Base-by-base conservation (phyloP, 2,113 vertebrate genomes). In the Porphyrio hochstetteri region DNA sequence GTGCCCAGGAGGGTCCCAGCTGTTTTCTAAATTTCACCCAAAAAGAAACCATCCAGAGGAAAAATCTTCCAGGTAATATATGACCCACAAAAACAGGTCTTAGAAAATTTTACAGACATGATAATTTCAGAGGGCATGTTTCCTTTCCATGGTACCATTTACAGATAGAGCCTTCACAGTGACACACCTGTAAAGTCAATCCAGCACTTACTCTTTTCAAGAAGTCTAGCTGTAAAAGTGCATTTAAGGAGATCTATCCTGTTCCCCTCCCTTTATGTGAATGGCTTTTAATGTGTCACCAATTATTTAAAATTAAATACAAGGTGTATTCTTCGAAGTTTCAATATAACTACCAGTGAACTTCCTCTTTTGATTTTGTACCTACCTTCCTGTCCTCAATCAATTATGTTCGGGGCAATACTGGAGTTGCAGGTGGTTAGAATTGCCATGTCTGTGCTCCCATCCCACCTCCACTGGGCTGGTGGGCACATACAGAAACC, bases 171-270 rank as follows among this genome's bases (percentile, higher is more conserved):
- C 46, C 23, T 74, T 75, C 21, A 40, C 35, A 35, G 65, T 68
- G n/a, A 57, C 55, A 70, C 67, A 25, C 20, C 50, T 0, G 0
- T 56, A 16, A 70, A 83, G 18, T 12, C 1, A 0, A 9, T n/a
- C 33, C 38, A 55, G 29, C 3, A 8, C 55, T 91, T 44, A 19
- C 25, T 82, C n/a, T 77, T 95, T 72, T 33, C 48, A 50, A 59
- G 29, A 82, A 16, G 1, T 63, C 67, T 65, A 48, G 44, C 16
- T 88, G 50, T 33, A 82, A n/a, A 76, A 80, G 18, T 46, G 16
- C 48, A 5, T 67, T 69, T 52, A 55, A 33, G 57, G 50, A 71
- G 24, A 36, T 56, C 35, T 46, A 7, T 33, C 25, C 33, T 46
- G 7, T 52, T 89, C 20, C 40, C 57, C 53, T 53, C 18, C 18